Conservation (phyloP, 2,888 invertebrate genomes). For the Netelia virgata region DNA sequence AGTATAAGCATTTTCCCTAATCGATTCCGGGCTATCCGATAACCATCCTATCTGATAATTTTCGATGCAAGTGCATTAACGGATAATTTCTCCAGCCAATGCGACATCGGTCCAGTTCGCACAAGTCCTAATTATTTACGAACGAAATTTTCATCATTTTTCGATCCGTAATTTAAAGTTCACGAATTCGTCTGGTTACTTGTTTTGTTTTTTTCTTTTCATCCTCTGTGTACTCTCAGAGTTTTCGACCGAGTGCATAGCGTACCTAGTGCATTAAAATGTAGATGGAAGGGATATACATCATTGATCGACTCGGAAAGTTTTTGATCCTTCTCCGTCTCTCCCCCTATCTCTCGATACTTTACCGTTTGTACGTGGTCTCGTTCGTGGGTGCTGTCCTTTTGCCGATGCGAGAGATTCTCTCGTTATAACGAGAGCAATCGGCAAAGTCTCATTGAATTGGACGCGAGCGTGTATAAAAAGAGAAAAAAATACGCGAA, state of each 20-base stretch:
- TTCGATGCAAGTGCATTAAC: too few species aligned
- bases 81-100: too few species aligned
- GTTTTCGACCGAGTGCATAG: conserved; percentile 16
- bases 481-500: conserved; percentile 19
- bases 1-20: too few species aligned
- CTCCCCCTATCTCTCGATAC: background rate
- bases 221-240: background rate
- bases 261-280: background rate
- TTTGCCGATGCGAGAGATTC: conserved; percentile 38
- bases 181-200: conserved; percentile 5
- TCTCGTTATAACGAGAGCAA: conserved; percentile 42
- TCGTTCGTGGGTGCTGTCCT: conserved; percentile 4
- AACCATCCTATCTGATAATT: too few species aligned
- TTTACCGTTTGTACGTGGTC: conserved; percentile 13
- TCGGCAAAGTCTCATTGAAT: conserved; percentile 66
- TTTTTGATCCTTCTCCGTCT: background rate
- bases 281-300: conserved; percentile 17
- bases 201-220: conserved; percentile 5
- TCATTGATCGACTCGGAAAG: conserved; percentile 36
- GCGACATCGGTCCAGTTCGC: too few species aligned
- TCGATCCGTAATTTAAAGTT: conserved; percentile 27
- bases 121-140: conserved; percentile 1
- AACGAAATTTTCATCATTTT: conserved; percentile 5
- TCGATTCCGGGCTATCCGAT: too few species aligned
- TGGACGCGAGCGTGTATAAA: conserved; percentile 60